A percentile compares a stretch with the other conserved stretches of the same genome.
phyloP scores from a whole-genome alignment of 2,797 vertebrate genomes.

The Falco cherrug region DNA sequence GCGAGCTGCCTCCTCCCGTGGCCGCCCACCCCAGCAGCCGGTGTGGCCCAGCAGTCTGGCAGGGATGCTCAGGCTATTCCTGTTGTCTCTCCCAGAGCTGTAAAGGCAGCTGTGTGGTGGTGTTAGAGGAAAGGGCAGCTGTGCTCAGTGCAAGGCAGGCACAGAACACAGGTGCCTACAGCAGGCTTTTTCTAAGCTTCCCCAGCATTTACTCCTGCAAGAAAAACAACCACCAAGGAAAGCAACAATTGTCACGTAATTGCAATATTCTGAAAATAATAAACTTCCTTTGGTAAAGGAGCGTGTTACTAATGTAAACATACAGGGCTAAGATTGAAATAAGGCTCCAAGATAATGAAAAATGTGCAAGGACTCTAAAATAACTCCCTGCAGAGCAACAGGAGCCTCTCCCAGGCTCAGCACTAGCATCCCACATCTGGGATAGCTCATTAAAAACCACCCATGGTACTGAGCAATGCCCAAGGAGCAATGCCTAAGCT shows the following conservation, averaged over 20 bases:
- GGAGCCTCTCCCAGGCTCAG: background rate
- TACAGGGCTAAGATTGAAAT: background rate
- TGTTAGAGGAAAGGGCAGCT: background rate
- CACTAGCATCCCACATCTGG: background rate
- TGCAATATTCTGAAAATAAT: background rate
- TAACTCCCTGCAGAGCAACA: background rate
- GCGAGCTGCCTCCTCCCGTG: fast-evolving
- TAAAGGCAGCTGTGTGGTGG: background rate
- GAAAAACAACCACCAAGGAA: background rate
- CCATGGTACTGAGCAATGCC: fast-evolving
- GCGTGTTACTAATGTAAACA: background rate
- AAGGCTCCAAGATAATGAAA: background rate
- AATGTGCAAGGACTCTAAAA: background rate
- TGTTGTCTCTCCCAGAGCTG: background rate
- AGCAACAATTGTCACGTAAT: background rate
- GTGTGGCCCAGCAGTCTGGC: background rate
- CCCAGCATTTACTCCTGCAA: background rate
- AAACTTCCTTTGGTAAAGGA: background rate
- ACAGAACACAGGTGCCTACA: background rate
- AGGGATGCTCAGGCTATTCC: background rate
- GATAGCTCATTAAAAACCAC: background rate
- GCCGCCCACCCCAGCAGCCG: background rate
- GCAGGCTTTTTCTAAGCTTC: background rate
- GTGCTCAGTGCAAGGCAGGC: background rate
- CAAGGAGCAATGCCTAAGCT: background rate